Conservation (phyloP, 1,140 invertebrate species). For the Drosophila lacteicornis region DNA sequence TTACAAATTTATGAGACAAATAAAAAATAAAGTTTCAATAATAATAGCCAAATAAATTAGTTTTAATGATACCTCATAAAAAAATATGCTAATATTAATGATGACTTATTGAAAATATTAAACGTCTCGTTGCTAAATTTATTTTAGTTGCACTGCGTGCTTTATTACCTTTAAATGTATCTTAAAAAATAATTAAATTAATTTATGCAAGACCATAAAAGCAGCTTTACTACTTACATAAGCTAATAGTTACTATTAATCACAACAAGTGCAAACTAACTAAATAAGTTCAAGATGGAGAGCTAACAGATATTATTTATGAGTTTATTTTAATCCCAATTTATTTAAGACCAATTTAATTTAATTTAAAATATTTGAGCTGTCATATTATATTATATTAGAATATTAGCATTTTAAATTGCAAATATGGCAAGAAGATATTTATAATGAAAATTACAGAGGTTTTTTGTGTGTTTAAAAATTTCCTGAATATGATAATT, state of each 20-base stretch:
- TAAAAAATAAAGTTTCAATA: background rate
- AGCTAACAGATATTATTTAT: background rate
- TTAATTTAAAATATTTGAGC: too few relatives aligned
- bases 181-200: background rate
- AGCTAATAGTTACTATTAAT: background rate
- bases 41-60: too few relatives aligned
- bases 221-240: too few relatives aligned
- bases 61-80: too few relatives aligned
- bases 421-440: constrained; percentile 4
- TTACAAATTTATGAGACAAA: background rate
- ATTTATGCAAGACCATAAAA: background rate
- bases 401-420: constrained; percentile 41
- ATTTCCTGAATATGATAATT: too few relatives aligned
- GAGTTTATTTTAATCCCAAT: background rate
- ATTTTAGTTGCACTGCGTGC: background rate
- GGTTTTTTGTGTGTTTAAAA: background rate
- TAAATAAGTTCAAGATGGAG: background rate
- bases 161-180: background rate
- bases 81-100: background rate
- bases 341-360: too few relatives aligned
- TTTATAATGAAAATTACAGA: background rate
- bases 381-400: too few relatives aligned
- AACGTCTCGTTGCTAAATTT: background rate
- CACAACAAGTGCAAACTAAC: background rate
- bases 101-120: too few relatives aligned